Evolutionary conservation across 2,797 vertebrate genomes (phyloP).

Genomic region (Hypotaenidia philippensis): DNA sequence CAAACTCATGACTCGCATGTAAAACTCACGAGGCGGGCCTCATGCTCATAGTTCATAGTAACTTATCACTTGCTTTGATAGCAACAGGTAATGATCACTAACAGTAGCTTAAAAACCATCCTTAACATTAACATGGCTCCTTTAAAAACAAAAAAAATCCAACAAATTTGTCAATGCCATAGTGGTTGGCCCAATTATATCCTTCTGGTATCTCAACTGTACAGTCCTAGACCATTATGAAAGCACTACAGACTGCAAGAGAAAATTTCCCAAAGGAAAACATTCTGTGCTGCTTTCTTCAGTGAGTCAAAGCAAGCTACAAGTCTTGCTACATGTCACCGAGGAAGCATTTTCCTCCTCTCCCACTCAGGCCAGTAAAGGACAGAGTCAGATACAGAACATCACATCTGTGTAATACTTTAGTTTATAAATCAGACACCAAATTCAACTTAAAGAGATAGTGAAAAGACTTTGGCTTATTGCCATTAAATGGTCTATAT

Average conservation of each 20-base stretch:
- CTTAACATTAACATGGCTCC: neutral
- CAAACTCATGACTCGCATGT: neutral
- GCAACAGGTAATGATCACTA: neutral
- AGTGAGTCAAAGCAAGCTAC: neutral
- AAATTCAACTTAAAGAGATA: constrained; percentile 1
- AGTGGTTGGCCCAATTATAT: neutral
- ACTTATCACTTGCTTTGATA: neutral
- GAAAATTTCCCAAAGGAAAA: neutral
- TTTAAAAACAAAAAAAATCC: neutral
- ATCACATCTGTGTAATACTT: neutral
- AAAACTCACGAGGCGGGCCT: neutral
- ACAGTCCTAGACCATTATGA: neutral
- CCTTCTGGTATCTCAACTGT: neutral
- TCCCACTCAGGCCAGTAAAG: neutral
- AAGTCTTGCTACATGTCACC: neutral
- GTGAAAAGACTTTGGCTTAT: constrained; percentile 7
- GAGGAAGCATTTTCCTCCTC: neutral
- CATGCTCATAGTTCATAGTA: neutral
- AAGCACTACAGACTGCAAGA: neutral
- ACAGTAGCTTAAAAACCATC: constrained; percentile 1
- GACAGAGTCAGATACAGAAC: constrained; percentile 8
- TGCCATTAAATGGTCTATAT: neutral
- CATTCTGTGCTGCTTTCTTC: constrained; percentile 1
- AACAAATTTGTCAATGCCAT: neutral
- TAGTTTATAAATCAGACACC: neutral